phyloP scores from a whole-genome alignment of 2,113 vertebrate genomes.

The Himantopus leucocephalus region DNA sequence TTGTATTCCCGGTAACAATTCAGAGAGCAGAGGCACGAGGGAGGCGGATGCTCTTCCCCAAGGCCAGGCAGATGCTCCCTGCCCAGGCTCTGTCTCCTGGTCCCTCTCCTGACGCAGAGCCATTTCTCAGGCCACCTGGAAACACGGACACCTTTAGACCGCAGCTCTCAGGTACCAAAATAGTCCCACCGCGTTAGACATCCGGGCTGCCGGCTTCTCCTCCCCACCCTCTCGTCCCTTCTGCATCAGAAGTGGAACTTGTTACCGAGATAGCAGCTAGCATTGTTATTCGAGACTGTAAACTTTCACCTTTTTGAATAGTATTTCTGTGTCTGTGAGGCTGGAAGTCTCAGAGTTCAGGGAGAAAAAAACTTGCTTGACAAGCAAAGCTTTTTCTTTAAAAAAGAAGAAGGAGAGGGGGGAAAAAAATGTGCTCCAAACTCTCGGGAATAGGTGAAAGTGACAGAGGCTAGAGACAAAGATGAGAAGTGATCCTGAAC shows the following conservation, averaged over 20 bases:
- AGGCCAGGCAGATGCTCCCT: not conserved
- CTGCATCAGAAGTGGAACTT: not conserved
- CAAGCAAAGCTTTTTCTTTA: not conserved
- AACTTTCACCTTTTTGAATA: constrained; percentile 14
- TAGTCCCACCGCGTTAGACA: not conserved
- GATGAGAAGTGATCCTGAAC: not conserved
- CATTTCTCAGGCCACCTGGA: not conserved
- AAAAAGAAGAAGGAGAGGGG: not conserved
- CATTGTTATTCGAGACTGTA: not conserved
- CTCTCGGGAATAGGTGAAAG: not conserved
- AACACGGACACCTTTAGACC: not conserved
- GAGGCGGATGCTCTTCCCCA: not conserved
- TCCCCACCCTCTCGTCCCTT: not conserved
- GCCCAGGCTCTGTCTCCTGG: rapidly evolving
- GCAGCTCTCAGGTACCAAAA: not conserved
- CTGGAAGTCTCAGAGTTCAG: not conserved
- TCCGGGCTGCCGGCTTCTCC: not conserved
- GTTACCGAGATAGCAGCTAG: not conserved
- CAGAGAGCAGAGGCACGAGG: not conserved
- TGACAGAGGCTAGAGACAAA: not conserved
- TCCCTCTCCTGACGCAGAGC: rapidly evolving
- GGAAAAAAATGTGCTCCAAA: not conserved
- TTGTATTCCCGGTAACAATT: rapidly evolving
- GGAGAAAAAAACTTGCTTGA: not conserved
- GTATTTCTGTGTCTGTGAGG: not conserved